phyloP scores from a whole-genome alignment of 1,140 invertebrate species.

The Dreissena polymorpha region DNA sequence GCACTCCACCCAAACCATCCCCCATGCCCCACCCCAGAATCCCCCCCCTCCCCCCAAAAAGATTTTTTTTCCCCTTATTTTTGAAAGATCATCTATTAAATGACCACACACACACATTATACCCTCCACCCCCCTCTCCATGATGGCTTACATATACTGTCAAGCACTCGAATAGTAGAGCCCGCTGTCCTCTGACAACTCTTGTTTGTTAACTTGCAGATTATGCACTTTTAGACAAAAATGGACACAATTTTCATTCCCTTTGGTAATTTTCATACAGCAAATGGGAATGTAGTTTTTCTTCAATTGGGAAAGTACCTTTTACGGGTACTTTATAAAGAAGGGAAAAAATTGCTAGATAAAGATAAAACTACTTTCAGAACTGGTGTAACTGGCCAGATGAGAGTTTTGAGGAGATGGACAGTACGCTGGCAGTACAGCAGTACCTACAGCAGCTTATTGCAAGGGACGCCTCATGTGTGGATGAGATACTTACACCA shows the following conservation, averaged over 20 bases:
- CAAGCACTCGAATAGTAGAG: no score
- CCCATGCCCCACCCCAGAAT: no score
- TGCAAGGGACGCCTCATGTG: constrained; percentile 93
- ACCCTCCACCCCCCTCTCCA: no score
- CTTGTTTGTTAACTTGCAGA: neutral
- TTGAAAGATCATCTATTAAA: no score
- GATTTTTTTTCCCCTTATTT: no score
- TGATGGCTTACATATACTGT: no score
- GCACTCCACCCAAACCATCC: no score
- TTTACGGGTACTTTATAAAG: neutral
- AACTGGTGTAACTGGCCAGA: constrained; percentile 99
- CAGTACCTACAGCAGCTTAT: constrained; percentile 99
- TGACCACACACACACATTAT: no score
- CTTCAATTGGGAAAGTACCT: no score
- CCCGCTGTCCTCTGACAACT: no score
- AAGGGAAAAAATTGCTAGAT: no score
- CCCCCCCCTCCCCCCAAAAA: no score
- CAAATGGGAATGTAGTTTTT: neutral
- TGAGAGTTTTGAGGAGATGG: constrained; percentile 99
- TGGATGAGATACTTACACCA: constrained; percentile 96
- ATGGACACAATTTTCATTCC: neutral
- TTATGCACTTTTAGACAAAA: neutral
- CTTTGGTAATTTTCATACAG: neutral
- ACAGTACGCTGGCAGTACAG: constrained; percentile 98
- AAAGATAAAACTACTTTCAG: constrained; percentile 80